Percentiles rank a stretch among this genome's conserved stretches.
These are phyloP conservation scores for human DNA, from an alignment of 2,113 vertebrate species.

Conservation along the genomic window DNA sequence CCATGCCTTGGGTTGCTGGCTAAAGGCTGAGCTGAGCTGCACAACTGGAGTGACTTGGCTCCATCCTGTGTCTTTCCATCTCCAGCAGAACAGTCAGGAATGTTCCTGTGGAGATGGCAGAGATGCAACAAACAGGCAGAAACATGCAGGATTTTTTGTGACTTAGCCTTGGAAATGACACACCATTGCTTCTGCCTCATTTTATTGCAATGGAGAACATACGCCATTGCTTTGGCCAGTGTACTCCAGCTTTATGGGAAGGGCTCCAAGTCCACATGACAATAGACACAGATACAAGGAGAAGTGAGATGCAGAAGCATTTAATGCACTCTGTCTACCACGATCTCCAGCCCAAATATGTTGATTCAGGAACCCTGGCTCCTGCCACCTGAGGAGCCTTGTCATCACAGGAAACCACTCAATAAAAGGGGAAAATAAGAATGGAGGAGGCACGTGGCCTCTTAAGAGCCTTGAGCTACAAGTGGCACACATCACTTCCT, in stretches of 20 bases:
- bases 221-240: not conserved
- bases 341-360: not conserved
- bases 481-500: not conserved
- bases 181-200: not conserved
- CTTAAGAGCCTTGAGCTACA: not conserved
- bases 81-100: not conserved
- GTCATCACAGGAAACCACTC: not conserved
- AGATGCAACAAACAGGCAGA: not conserved
- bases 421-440: not conserved
- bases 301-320: not conserved
- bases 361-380: not conserved
- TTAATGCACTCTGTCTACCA: not conserved
- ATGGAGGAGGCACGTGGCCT: not conserved
- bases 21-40: not conserved
- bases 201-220: not conserved
- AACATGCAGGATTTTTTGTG: not conserved
- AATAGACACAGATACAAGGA: not conserved
- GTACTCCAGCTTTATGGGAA: too few species aligned
- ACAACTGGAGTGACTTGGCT: not conserved
- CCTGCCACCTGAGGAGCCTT: not conserved
- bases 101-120: too few species aligned
- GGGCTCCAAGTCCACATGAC: not conserved
- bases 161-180: not conserved
- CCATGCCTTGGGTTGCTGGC: accelerated
- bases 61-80: not conserved